phyloP scores from a whole-genome alignment of 2,888 invertebrate genomes.

The Chloromyia formosa region DNA sequence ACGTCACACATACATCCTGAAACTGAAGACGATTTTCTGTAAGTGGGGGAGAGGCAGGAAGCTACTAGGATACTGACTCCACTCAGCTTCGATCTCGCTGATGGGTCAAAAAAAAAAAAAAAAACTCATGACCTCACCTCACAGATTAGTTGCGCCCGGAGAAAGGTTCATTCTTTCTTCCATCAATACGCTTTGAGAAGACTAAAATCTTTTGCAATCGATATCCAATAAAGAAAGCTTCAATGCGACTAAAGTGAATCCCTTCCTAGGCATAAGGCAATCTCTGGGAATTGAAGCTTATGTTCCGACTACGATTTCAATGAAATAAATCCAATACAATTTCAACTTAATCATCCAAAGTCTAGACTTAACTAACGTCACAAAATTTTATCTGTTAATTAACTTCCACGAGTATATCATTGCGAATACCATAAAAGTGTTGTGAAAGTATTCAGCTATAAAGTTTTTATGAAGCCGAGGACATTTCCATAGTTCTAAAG shows the following conservation, averaged over 20 bases:
- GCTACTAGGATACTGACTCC: neutral
- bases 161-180: too few relatives aligned
- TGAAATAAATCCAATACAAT: too few relatives aligned
- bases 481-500: constrained; percentile 8
- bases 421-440: constrained; percentile 17
- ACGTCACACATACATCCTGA: neutral
- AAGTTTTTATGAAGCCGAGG: constrained; percentile 8
- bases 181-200: too few relatives aligned
- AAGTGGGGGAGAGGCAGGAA: neutral
- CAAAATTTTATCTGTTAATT: constrained; percentile 14
- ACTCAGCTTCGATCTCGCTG: neutral
- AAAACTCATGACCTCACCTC: constrained; percentile 7
- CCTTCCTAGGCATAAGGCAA: too few relatives aligned
- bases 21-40: neutral
- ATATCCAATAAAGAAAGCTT: too few relatives aligned
- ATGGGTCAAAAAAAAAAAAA: neutral
- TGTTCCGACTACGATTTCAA: too few relatives aligned
- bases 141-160: neutral
- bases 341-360: too few relatives aligned
- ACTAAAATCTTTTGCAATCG: too few relatives aligned
- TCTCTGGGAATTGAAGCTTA: too few relatives aligned
- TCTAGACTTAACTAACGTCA: constrained; percentile 21
- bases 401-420: neutral
- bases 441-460: constrained; percentile 10
- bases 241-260: too few relatives aligned